phyloP scores from a whole-genome alignment of 2,113 vertebrate genomes.

The Arizona elegans region DNA sequence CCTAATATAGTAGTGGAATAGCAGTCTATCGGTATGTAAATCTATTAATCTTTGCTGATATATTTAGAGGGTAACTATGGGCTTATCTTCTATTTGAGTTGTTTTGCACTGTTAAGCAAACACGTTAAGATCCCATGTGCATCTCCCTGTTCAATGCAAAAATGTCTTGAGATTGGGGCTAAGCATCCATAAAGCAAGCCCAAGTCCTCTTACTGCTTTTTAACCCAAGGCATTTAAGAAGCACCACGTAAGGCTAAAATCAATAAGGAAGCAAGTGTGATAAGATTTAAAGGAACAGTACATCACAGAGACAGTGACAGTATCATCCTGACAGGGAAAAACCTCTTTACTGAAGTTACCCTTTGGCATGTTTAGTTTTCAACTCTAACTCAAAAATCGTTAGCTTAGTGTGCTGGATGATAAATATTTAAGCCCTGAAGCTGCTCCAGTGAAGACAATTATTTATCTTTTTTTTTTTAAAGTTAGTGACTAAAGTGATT shows the following conservation, averaged over 20 bases:
- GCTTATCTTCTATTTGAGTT: background rate
- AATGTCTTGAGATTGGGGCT: background rate
- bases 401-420: background rate
- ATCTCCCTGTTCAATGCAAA: background rate
- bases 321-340: background rate
- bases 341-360: background rate
- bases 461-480: background rate
- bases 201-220: background rate
- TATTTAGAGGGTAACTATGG: background rate
- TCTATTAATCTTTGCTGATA: background rate
- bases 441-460: background rate
- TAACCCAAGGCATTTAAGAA: background rate
- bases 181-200: background rate
- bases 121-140: background rate
- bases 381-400: background rate
- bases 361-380: background rate
- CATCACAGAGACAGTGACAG: background rate
- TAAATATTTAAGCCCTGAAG: background rate
- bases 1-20: background rate
- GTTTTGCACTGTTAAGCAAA: background rate
- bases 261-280: background rate
- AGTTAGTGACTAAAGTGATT: background rate
- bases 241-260: background rate
- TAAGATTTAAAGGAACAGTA: slow-evolving; percentile 4
- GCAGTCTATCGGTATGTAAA: background rate